A percentile compares a stretch with the other conserved stretches of the same genome.
These are phyloP conservation scores for Drosophila barbarae DNA, from an alignment of 2,888 invertebrate species.

Conservation along the genomic window DNA sequence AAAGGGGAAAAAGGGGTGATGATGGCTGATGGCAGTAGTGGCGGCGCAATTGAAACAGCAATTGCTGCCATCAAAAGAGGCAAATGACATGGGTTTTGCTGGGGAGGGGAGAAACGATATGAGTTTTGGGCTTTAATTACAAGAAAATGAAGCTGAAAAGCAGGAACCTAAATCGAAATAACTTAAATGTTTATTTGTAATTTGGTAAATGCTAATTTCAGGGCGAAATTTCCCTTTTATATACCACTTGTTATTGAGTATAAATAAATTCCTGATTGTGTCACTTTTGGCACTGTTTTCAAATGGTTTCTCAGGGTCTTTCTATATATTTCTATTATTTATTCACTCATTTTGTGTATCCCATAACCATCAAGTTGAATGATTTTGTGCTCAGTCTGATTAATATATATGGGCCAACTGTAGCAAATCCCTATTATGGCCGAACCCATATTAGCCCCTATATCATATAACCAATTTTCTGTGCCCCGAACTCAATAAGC, in stretches of 20 bases:
- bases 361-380: constrained; percentile 3
- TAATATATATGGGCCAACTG: constrained; percentile 8
- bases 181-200: not conserved
- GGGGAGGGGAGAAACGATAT: not conserved
- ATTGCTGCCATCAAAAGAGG: constrained; percentile 15
- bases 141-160: constrained; percentile 4
- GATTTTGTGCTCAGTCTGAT: constrained; percentile 1
- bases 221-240: not conserved
- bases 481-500: constrained; percentile 11
- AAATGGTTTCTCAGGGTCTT: not conserved
- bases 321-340: not conserved
- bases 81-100: not conserved
- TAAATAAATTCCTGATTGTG: not conserved
- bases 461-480: not conserved
- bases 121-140: constrained; percentile 14
- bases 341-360: not conserved
- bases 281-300: not conserved
- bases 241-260: not conserved
- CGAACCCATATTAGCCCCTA: constrained; percentile 5
- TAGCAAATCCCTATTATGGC: not conserved
- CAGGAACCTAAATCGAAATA: not conserved
- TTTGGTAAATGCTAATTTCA: not conserved
- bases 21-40: not conserved
- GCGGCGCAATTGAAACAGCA: constrained; percentile 23
- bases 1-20: constrained; percentile 4